Conservation (phyloP, 2,113 vertebrate genomes). For the Bos indicus region DNA sequence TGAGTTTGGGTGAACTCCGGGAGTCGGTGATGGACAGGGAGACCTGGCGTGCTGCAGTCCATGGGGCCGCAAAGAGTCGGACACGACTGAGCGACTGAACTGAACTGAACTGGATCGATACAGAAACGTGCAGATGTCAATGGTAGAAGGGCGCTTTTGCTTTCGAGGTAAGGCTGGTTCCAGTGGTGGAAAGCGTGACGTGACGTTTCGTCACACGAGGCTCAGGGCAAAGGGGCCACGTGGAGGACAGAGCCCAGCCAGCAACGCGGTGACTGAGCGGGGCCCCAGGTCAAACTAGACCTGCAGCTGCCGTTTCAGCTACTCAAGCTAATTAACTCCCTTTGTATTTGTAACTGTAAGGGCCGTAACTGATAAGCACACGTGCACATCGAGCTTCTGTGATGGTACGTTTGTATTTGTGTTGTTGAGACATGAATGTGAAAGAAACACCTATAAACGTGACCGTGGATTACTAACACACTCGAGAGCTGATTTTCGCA, state of each 20-base stretch:
- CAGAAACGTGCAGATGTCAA: background rate
- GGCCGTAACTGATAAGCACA: background rate
- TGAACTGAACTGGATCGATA: background rate
- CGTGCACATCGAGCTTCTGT: background rate
- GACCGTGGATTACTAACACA: too few species aligned
- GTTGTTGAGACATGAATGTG: background rate
- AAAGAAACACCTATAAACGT: background rate
- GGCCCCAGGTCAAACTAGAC: background rate
- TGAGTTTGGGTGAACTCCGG: background rate
- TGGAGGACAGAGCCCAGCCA: background rate
- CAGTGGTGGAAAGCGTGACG: rapidly evolving
- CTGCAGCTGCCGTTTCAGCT: background rate
- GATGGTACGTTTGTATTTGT: too few species aligned
- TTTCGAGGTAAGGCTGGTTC: background rate
- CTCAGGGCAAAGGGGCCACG: rapidly evolving
- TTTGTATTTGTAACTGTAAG: background rate
- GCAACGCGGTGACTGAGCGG: rapidly evolving
- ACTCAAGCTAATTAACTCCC: too few species aligned
- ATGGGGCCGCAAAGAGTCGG: rapidly evolving
- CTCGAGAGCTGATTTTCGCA: rapidly evolving
- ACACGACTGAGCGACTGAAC: background rate
- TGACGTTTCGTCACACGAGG: rapidly evolving
- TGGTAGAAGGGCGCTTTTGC: rapidly evolving
- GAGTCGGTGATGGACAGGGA: background rate
- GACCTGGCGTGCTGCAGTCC: background rate